phyloP scores from a whole-genome alignment of 2,113 vertebrate species.

The Rostratula benghalensis region DNA sequence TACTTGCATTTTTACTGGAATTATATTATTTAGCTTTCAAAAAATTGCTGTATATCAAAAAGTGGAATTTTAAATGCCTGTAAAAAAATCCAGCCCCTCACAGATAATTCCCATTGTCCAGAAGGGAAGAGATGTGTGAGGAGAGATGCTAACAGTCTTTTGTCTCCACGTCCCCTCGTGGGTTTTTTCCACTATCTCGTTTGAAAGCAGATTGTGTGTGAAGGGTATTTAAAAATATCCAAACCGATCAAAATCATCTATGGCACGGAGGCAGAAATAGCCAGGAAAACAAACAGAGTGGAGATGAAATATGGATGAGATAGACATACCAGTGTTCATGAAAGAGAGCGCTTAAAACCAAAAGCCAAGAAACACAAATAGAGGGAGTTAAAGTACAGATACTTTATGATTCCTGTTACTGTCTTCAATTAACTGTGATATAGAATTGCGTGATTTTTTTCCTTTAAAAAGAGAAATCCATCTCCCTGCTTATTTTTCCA shows the following conservation, averaged over 20 bases:
- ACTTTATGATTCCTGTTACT: slow-evolving; percentile 23
- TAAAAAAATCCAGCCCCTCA: not conserved
- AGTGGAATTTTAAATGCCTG: not conserved
- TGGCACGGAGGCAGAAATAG: slow-evolving; percentile 43
- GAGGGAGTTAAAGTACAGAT: slow-evolving; percentile 22
- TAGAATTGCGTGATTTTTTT: slow-evolving; percentile 24
- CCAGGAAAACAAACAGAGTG: slow-evolving; percentile 24
- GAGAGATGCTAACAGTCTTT: not conserved
- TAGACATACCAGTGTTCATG: slow-evolving; percentile 5
- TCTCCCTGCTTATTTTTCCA: slow-evolving; percentile 63
- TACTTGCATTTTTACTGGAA: not conserved
- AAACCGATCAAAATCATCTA: slow-evolving; percentile 57
- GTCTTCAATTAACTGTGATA: slow-evolving; percentile 50
- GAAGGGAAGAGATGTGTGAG: not conserved
- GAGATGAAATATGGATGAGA: slow-evolving; percentile 60
- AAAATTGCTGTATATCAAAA: not conserved
- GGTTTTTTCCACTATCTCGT: not conserved
- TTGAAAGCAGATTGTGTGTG: slow-evolving; percentile 54
- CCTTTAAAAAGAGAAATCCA: slow-evolving; percentile 41
- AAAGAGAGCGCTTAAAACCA: slow-evolving; percentile 26
- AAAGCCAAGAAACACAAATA: slow-evolving; percentile 49
- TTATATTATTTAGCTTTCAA: not conserved
- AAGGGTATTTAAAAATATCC: slow-evolving; percentile 45
- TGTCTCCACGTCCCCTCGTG: not conserved
- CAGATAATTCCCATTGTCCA: not conserved